A percentile compares a stretch with the other conserved stretches of the same genome.
Evolutionary conservation across 2,888 invertebrate species (phyloP).

Genomic region (Patella depressa): DNA sequence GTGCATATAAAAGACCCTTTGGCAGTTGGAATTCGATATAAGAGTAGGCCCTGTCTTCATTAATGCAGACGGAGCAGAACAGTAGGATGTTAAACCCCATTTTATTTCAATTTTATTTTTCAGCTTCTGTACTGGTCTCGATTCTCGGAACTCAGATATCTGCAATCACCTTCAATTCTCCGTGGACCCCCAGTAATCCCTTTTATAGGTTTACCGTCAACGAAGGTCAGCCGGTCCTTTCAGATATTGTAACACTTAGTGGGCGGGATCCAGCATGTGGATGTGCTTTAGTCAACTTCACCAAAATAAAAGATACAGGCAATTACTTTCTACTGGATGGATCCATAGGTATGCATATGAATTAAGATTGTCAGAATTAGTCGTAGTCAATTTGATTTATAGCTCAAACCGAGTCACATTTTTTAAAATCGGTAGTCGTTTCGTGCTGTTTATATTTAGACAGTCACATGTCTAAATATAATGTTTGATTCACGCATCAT

Average conservation of each 20-base stretch:
- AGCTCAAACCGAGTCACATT: too few relatives aligned
- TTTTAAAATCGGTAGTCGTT: too few relatives aligned
- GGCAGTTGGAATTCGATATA: too few relatives aligned
- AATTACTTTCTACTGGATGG: slow-evolving; percentile 41
- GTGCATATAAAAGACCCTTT: too few relatives aligned
- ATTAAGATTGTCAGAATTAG: too few relatives aligned
- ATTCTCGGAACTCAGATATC: slow-evolving; percentile 39
- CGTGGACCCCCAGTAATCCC: slow-evolving; percentile 40
- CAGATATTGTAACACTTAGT: slow-evolving; percentile 38
- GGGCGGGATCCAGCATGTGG: slow-evolving; percentile 46
- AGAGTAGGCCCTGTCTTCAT: too few relatives aligned
- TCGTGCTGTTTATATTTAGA: too few relatives aligned
- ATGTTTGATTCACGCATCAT: too few relatives aligned
- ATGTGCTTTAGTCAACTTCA: slow-evolving; percentile 32
- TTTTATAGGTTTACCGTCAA: slow-evolving; percentile 34
- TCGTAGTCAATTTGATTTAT: too few relatives aligned
- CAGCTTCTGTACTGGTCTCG: slow-evolving; percentile 50
- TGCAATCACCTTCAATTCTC: slow-evolving; percentile 39
- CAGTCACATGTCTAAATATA: too few relatives aligned
- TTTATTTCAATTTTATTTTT: slow-evolving; percentile 23
- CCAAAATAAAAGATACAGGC: slow-evolving; percentile 26
- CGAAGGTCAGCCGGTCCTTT: slow-evolving; percentile 34
- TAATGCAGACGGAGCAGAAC: too few relatives aligned
- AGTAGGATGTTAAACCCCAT: neutral
- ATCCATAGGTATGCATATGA: slow-evolving; percentile 30